Evolutionary conservation across 2,888 invertebrate genomes (phyloP).

Genomic region (Hemistola chrysoprasaria): DNA sequence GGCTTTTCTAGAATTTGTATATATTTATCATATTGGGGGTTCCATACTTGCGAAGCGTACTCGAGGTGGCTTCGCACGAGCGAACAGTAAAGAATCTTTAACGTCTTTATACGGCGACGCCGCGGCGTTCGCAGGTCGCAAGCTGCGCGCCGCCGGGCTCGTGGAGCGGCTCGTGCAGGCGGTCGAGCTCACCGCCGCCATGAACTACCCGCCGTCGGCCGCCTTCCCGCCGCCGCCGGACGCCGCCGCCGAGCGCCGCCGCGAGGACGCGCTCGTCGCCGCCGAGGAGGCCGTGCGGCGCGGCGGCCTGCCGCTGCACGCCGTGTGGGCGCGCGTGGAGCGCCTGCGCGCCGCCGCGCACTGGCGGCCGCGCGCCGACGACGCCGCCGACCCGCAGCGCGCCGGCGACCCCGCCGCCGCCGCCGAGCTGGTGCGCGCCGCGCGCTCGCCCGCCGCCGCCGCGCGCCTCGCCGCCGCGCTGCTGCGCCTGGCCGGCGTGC

Average conservation of each 20-base stretch:
- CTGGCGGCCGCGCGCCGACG: constrained; percentile 84
- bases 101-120: not conserved
- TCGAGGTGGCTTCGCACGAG: no score
- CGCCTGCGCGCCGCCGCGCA: constrained; percentile 87
- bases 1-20: no score
- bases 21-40: no score
- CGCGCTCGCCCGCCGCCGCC: constrained; percentile 76
- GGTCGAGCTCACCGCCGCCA: constrained; percentile 85
- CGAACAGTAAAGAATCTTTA: no score
- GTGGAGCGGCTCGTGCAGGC: constrained; percentile 89
- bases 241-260: constrained; percentile 14
- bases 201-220: constrained; percentile 80
- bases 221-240: constrained; percentile 41
- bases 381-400: constrained; percentile 84
- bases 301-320: constrained; percentile 86
- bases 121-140: constrained; percentile 33
- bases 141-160: constrained; percentile 85
- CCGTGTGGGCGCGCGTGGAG: constrained; percentile 89
- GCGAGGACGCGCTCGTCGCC: constrained; percentile 36
- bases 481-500: constrained; percentile 64
- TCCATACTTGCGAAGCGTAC: no score
- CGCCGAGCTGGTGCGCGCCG: constrained; percentile 85
- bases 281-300: constrained; percentile 41
- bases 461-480: constrained; percentile 83
- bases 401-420: constrained; percentile 84